Percentiles rank a stretch among this genome's conserved stretches.
Evolutionary conservation across 2,888 invertebrate species (phyloP).

Genomic region (Eledone cirrhosa): DNA sequence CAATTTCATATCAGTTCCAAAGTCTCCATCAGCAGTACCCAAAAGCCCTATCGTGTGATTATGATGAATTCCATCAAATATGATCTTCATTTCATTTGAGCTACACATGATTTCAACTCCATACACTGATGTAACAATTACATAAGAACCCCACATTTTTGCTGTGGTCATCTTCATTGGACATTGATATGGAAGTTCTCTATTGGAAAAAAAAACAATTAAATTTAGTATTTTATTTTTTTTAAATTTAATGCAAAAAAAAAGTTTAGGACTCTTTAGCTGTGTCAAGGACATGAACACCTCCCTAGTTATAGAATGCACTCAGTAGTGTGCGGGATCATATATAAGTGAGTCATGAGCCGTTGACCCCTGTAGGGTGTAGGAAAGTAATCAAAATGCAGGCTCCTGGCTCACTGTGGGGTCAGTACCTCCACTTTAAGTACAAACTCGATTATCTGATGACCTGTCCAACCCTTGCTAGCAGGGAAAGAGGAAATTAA

Average conservation of each 20-base stretch:
- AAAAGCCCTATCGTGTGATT: conserved; percentile 43
- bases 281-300: no score
- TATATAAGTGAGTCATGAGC: no score
- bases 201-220: neutral
- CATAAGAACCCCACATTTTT: conserved; percentile 3
- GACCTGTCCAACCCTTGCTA: no score
- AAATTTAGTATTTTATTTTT: neutral
- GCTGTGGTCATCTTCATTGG: neutral
- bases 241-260: neutral
- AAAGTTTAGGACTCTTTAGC: neutral
- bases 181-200: conserved; percentile 29
- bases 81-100: neutral
- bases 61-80: conserved; percentile 25
- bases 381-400: no score
- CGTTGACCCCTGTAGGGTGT: no score
- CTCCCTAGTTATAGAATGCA: no score
- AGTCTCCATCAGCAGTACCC: conserved; percentile 42
- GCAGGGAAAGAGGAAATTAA: no score
- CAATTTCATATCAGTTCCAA: conserved; percentile 38
- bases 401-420: no score
- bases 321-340: no score
- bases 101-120: conserved; percentile 22
- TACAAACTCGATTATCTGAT: no score
- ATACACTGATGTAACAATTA: conserved; percentile 12
- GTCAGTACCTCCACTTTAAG: no score